Percentiles rank a stretch among this genome's conserved stretches.
These are phyloP conservation scores for Mya arenaria DNA, from an alignment of 1,140 invertebrate genomes.

Conservation along the genomic window DNA sequence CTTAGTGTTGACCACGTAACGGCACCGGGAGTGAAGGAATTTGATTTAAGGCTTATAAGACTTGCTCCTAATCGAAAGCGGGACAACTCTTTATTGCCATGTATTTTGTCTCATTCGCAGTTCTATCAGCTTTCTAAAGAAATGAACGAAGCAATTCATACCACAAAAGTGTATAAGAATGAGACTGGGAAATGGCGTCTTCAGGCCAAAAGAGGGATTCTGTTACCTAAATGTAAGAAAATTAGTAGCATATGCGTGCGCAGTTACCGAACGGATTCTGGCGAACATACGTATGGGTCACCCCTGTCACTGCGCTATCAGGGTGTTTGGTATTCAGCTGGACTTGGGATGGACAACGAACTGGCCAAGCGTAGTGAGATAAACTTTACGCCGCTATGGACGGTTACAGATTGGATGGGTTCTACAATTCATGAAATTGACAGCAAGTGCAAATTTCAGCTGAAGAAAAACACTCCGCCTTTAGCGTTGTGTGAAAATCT, in stretches of 20 bases:
- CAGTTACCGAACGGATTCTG: not conserved
- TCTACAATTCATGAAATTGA: slow-evolving; percentile 43
- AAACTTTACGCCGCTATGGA: slow-evolving; percentile 48
- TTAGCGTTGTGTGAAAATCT: too few relatives aligned
- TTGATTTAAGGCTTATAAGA: slow-evolving; percentile 35
- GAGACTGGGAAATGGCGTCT: slow-evolving; percentile 14
- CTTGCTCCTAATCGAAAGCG: not conserved
- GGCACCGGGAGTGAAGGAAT: not conserved
- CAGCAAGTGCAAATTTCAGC: slow-evolving; percentile 41
- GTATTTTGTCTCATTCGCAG: slow-evolving; percentile 42
- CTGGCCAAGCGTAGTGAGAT: not conserved
- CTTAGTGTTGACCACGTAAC: slow-evolving; percentile 11
- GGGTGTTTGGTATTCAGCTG: slow-evolving; percentile 53
- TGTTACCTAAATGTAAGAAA: slow-evolving; percentile 15
- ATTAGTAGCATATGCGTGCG: slow-evolving; percentile 36
- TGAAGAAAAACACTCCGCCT: too few relatives aligned
- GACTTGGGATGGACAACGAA: slow-evolving; percentile 4
- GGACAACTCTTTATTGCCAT: not conserved
- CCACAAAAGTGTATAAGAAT: slow-evolving; percentile 10
- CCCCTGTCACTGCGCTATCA: slow-evolving; percentile 45
- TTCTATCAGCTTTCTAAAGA: slow-evolving; percentile 30
- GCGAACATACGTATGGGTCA: slow-evolving; percentile 26
- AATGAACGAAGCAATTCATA: slow-evolving; percentile 18
- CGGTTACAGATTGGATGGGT: slow-evolving; percentile 32
- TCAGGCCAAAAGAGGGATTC: slow-evolving; percentile 12